phyloP scores from a whole-genome alignment of 2,797 vertebrate genomes.

The Microctenopoma steveboyesi region DNA sequence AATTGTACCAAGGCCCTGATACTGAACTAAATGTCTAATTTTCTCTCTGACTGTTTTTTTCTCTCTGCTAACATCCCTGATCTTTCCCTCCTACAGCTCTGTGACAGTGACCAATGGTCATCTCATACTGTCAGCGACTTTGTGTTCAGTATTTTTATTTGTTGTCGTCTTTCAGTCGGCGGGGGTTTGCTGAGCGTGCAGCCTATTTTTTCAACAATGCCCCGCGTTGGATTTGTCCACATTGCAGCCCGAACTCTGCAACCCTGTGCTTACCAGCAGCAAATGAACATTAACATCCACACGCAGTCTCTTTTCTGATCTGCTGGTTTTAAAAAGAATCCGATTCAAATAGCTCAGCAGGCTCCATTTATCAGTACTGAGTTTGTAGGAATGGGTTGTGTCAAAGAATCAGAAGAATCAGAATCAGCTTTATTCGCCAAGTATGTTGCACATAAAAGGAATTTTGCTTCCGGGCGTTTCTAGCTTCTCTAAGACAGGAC shows the following conservation, averaged over 20 bases:
- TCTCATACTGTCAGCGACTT: constrained; percentile 9
- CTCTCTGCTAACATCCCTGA: constrained; percentile 15
- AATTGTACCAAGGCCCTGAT: constrained; percentile 11
- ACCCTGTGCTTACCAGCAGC: constrained; percentile 1
- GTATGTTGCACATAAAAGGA: no score
- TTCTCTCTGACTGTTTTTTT: not conserved
- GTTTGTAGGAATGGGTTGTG: constrained; percentile 13
- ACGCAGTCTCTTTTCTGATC: constrained; percentile 19
- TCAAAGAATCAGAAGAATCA: not conserved
- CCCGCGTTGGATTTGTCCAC: constrained; percentile 23
- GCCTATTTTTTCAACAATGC: not conserved
- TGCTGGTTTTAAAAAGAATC: constrained; percentile 36
- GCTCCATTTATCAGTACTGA: constrained; percentile 19
- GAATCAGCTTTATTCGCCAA: no score
- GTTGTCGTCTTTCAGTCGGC: not conserved
- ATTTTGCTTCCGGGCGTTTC: no score
- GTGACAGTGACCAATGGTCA: constrained; percentile 6
- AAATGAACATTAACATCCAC: constrained; percentile 19
- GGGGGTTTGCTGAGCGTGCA: constrained; percentile 1
- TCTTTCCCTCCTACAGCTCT: constrained; percentile 11
- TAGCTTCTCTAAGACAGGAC: no score
- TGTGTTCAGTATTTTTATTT: constrained; percentile 13
- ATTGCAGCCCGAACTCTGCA: not conserved
- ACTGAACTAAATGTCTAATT: constrained; percentile 4
- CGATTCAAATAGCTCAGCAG: constrained; percentile 23